Evolutionary conservation across 2,113 vertebrate species (phyloP).

Genomic region (Urocynchramus pylzowi): DNA sequence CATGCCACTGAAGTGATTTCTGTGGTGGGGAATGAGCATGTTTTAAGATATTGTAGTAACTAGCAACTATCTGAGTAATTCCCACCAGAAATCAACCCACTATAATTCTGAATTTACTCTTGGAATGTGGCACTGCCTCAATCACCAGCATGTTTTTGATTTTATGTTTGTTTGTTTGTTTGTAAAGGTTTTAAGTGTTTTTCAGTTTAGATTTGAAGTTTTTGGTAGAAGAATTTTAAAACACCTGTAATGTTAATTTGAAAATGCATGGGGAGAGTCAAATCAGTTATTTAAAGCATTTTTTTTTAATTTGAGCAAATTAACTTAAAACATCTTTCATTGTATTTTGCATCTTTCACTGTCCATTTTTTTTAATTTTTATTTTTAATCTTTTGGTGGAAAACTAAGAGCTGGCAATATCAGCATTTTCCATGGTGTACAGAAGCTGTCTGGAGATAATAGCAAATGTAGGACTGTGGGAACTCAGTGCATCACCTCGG

Average conservation of each 20-base stretch:
- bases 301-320: neutral
- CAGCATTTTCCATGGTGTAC: neutral
- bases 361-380: neutral
- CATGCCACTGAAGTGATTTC: neutral
- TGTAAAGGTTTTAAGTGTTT: neutral
- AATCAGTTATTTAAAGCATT: neutral
- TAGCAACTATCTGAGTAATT: neutral
- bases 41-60: neutral
- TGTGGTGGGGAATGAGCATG: neutral
- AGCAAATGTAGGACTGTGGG: neutral
- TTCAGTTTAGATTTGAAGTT: neutral
- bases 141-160: neutral
- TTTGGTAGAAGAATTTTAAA: neutral
- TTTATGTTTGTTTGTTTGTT: neutral
- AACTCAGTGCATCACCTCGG: too few species aligned
- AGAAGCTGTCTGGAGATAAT: neutral
- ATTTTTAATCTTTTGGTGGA: neutral
- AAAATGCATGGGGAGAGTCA: neutral
- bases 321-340: neutral
- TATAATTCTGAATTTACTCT: neutral
- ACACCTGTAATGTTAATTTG: neutral
- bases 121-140: neutral
- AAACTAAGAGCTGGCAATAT: neutral
- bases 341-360: neutral
- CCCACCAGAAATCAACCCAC: neutral